Percentiles rank a stretch among this genome's conserved stretches.
These are phyloP conservation scores for Drosophila incognita DNA, from an alignment of 2,888 invertebrate genomes.

Conservation along the genomic window DNA sequence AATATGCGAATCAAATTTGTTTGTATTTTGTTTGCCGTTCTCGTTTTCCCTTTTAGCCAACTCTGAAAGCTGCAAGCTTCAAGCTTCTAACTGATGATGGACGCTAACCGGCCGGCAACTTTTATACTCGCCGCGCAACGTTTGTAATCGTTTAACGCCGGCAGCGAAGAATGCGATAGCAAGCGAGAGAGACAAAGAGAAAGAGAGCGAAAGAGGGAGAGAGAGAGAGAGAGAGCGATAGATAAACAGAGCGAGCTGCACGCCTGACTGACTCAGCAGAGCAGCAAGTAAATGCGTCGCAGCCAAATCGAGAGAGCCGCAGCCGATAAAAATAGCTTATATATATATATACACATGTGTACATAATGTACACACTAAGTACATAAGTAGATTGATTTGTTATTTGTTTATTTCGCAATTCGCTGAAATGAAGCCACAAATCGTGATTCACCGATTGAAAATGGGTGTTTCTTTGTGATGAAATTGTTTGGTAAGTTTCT, in stretches of 20 bases:
- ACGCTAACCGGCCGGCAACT: conserved; percentile 63
- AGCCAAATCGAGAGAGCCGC: conserved; percentile 3
- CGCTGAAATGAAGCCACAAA: not conserved
- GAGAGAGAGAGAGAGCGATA: not conserved
- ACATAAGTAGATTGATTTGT: not conserved
- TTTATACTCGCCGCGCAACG: conserved; percentile 60
- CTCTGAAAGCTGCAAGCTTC: conserved; percentile 43
- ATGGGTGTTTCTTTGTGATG: not conserved
- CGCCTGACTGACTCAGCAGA: conserved; percentile 11
- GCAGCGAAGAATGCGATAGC: conserved; percentile 13
- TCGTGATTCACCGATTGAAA: conserved; percentile 11
- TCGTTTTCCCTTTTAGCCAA: conserved; percentile 7
- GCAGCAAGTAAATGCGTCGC: conserved; percentile 7
- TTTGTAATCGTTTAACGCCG: conserved; percentile 51
- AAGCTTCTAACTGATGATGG: conserved; percentile 59
- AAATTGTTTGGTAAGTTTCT: conserved; percentile 12
- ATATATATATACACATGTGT: not conserved
- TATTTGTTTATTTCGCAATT: conserved; percentile 6
- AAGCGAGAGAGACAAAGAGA: not conserved
- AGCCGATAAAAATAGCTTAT: conserved; percentile 29
- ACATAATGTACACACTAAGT: not conserved
- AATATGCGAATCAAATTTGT: not conserved
- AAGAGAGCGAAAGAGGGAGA: not conserved
- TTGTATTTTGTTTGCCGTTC: not conserved
- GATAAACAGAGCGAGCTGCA: not conserved